Evolutionary conservation across 2,113 vertebrate genomes (phyloP), one percentile per base, ranked within the genome.

Genomic region (Jaculus jaculus): DNA sequence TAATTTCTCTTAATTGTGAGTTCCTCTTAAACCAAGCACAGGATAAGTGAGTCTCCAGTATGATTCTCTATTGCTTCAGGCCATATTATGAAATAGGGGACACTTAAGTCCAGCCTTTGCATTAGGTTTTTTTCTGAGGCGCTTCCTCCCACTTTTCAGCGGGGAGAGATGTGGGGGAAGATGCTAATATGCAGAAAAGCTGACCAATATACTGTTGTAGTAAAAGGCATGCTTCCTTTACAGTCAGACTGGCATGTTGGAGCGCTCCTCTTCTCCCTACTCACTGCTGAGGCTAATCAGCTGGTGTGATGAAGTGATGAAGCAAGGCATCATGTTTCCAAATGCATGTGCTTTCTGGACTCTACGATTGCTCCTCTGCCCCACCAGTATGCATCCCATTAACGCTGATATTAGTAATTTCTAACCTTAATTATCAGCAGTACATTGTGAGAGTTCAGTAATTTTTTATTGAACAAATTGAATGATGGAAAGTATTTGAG

Each of bases 391-490:
- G 90, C 84, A 63, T 23, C 60, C 26, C 37, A 63, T 61, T 42
- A 72, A 66, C 47, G 81, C 47, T 66, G 61, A 68, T 15, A 34
- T 32, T 68, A 30, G 74, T 28, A 77, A 73, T 89, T 80, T 9
- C 74, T 92, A 77, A 84, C 77, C 23, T 58, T 73, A 61, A 82
- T 92, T 69, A 65, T 79, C 26, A 79, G 86, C 51, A 39, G 1
- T 63, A 54, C 65, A 26, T 77, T 73, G 6, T 58, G 85, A 91
- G 12, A 20, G 39, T 37, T 93, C 92, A 87, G 79, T 69, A 80
- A 87, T 63, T 93, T 39, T 90, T 87, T 90, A 37, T 75, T 72
- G 66, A 88, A 28, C 63, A 60, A 66, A 88, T 39, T 71, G 77
- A 73, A 77, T 78, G 58, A 89, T 28, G 77, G 34, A 69, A 65